These are phyloP conservation scores for Amphiura filiformis DNA, from an alignment of 35 echinoderm and acorn worm species.

Conservation along the genomic window DNA sequence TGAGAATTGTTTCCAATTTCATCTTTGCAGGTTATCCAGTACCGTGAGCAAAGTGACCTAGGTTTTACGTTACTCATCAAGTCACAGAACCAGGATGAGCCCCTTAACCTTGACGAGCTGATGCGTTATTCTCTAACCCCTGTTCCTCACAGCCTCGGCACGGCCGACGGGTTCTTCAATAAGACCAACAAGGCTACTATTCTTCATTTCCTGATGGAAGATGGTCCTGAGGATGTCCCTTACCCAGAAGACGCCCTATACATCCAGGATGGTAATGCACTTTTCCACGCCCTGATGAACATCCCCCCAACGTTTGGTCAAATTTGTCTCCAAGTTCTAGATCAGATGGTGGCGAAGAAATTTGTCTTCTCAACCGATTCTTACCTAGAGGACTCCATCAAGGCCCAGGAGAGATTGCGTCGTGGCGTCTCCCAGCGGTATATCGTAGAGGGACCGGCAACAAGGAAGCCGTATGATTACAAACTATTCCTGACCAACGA, in stretches of 20 bases:
- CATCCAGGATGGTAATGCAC: slow-evolving; percentile 69
- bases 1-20: neutral
- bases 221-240: slow-evolving; percentile 12
- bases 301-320: slow-evolving; percentile 44
- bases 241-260: slow-evolving; percentile 34
- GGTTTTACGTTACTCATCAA: slow-evolving; percentile 58
- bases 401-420: slow-evolving; percentile 45
- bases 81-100: slow-evolving; percentile 27
- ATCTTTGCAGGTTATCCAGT: slow-evolving; percentile 56
- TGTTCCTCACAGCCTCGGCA: slow-evolving; percentile 70
- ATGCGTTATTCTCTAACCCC: slow-evolving; percentile 69
- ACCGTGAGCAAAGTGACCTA: slow-evolving; percentile 49
- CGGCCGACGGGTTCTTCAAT: slow-evolving; percentile 55
- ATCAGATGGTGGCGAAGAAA: slow-evolving; percentile 54
- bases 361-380: slow-evolving; percentile 66
- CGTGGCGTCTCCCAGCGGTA: slow-evolving; percentile 36
- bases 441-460: slow-evolving; percentile 42
- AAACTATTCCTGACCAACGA: slow-evolving; percentile 44
- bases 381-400: slow-evolving; percentile 50
- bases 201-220: slow-evolving; percentile 49
- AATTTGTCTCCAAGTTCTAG: slow-evolving; percentile 44
- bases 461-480: slow-evolving; percentile 46
- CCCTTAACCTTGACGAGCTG: slow-evolving; percentile 39
- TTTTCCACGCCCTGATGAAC: slow-evolving; percentile 47
- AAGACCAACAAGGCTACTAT: slow-evolving; percentile 60